phyloP scores from a whole-genome alignment of 2,888 invertebrate species.

The Papilio protenor region DNA sequence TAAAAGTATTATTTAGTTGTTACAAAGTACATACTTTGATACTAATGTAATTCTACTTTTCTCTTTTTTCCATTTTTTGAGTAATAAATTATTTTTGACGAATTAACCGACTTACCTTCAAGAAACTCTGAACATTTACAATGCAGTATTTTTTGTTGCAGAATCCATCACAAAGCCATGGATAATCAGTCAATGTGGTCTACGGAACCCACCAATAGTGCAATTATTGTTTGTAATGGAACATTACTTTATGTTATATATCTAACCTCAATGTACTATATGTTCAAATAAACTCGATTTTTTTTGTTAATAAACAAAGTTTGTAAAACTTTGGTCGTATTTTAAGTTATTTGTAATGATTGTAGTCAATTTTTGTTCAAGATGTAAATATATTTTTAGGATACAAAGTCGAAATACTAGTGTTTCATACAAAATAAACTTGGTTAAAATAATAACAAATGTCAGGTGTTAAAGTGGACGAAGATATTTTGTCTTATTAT shows the following conservation, averaged over 20 bases:
- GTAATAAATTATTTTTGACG: no score
- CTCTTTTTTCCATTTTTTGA: no score
- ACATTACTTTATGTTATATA: slow-evolving; percentile 34
- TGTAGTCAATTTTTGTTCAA: neutral
- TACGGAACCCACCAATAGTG: slow-evolving; percentile 61
- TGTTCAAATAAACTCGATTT: slow-evolving; percentile 13
- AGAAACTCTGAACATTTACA: no score
- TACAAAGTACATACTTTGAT: no score
- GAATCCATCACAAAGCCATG: slow-evolving; percentile 48
- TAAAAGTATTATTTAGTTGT: no score
- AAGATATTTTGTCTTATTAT: no score
- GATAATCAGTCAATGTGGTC: slow-evolving; percentile 43
- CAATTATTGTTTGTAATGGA: slow-evolving; percentile 52
- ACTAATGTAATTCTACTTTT: no score
- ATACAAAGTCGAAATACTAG: neutral
- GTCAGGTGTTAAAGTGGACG: no score
- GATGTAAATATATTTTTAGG: slow-evolving; percentile 27
- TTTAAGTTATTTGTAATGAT: slow-evolving; percentile 41
- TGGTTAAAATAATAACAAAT: no score
- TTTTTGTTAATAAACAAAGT: slow-evolving; percentile 52
- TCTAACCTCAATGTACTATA: neutral
- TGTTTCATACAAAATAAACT: no score
- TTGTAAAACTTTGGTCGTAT: slow-evolving; percentile 48
- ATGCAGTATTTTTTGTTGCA: slow-evolving; percentile 52
- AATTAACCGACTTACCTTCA: no score